A percentile compares a stretch with the other conserved stretches of the same genome.
Conservation (phyloP, 2,888 invertebrate species). For the Mylabris sibirica region DNA sequence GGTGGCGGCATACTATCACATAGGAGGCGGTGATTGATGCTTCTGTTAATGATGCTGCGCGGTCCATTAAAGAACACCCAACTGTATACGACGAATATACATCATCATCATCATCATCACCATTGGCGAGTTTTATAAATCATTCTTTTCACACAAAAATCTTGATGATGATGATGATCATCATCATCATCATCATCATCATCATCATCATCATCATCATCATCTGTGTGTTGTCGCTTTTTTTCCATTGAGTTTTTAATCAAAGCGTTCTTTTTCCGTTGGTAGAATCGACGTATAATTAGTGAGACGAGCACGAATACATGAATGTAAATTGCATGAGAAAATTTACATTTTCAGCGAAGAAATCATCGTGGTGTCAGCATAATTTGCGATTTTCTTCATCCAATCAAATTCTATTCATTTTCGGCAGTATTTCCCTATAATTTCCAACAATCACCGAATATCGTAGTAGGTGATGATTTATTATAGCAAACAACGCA, state of each 20-base stretch:
- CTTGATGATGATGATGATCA: background rate
- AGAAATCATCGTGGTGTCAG: background rate
- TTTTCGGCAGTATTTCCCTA: background rate
- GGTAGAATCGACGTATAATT: background rate
- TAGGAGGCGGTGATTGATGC: constrained; percentile 43
- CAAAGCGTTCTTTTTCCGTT: background rate
- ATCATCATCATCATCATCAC: background rate
- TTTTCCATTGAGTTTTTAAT: too few relatives aligned
- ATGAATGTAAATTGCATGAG: background rate
- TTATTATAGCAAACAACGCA: background rate
- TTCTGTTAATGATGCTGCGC: constrained; percentile 39
- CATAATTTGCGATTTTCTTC: too few relatives aligned
- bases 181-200: background rate
- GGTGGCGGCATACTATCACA: constrained; percentile 22
- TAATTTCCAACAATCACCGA: background rate
- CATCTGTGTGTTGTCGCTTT: too few relatives aligned
- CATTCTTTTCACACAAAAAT: background rate
- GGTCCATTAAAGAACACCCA: constrained; percentile 29
- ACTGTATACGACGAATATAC: background rate
- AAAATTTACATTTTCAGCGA: background rate
- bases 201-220: too few relatives aligned
- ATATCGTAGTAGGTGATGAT: background rate
- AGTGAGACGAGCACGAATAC: background rate
- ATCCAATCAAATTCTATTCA: background rate
- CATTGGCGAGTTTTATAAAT: background rate